Percentiles rank a stretch among this genome's conserved stretches.
Conservation (phyloP, 2,888 invertebrate species). For the Drosophila phalerata region DNA sequence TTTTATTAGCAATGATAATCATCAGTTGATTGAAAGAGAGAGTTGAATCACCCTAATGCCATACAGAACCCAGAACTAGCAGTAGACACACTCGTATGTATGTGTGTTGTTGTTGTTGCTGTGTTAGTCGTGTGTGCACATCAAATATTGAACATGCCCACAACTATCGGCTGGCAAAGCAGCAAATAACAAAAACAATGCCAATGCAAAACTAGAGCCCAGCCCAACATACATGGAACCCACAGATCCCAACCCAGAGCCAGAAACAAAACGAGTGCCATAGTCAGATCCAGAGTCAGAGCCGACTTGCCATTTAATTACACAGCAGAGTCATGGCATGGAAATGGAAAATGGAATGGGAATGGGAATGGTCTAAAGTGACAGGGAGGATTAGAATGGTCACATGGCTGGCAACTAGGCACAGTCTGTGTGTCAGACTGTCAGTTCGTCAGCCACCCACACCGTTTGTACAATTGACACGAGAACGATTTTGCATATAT, state of each 20-base stretch:
- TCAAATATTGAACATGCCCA: constrained; percentile 77
- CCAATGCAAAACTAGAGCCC: constrained; percentile 38
- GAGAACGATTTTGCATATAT: constrained; percentile 67
- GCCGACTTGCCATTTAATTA: constrained; percentile 56
- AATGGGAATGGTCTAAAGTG: constrained; percentile 26
- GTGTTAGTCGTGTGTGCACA: constrained; percentile 49
- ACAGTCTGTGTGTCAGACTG: constrained; percentile 5
- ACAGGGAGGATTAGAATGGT: constrained; percentile 49
- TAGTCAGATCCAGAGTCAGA: constrained; percentile 7
- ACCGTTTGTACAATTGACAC: constrained; percentile 60
- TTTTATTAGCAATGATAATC: constrained; percentile 39
- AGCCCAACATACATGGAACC: constrained; percentile 35
- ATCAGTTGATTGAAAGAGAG: constrained; percentile 17
- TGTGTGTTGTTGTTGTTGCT: background rate
- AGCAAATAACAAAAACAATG: constrained; percentile 45
- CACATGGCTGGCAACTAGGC: constrained; percentile 20
- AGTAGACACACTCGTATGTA: constrained; percentile 2
- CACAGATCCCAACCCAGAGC: constrained; percentile 15
- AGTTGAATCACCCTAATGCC: constrained; percentile 56
- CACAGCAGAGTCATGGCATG: constrained; percentile 34
- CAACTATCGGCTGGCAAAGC: constrained; percentile 67
- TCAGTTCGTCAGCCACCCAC: constrained; percentile 46
- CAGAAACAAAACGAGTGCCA: constrained; percentile 13
- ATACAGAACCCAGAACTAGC: constrained; percentile 21
- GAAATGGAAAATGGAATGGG: background rate